Evolutionary conservation across 2,888 invertebrate species (phyloP), one percentile per base, ranked within the genome.

Genomic region (Metellina segmentata): DNA sequence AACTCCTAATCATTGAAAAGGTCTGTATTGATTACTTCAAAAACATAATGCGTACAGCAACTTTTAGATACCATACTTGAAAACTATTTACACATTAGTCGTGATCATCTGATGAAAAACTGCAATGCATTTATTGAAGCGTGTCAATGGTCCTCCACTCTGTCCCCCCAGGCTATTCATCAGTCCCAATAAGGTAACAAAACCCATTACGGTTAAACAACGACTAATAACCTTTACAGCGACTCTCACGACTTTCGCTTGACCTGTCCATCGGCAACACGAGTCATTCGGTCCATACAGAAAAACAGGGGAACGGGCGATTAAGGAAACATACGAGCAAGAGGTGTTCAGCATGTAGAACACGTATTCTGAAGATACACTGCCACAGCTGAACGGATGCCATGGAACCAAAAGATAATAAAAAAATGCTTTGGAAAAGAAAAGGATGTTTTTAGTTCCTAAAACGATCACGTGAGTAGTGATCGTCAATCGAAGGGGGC

Each of bases 391-490:
- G 70, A 70, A 89, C 77, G 89, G 83, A 78, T 82, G 77, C 81
- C 20, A 51, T 49, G n/a, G 75, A 51, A 71, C 34, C n/a, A 75
- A 69, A 51, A 72, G 51, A 82, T 34, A 34, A 34, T 34, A 34
- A 34, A 34, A 34, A 34, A 34, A 34, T 34, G 34, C 34, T 34
- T 34, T 34, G 52, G 49, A 81, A 72, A 81, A 51, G 9, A 52
- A 74, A 61, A 61, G 48, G 51, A 52, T n/a, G 48, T 61, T 75
- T 69, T 89, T 81, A 16, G 75, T 74, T 81, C 74, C 81, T 71
- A 89, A 89, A 89, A 89, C 20, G 89, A 70, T 89, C 78, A 83
- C 89, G 89, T 89, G 89, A 89, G 78, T 85, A 13, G 75, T 9
- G 83, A 53, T 83, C 89, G 89, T 89, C 77, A 53, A n/a, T 72